Base-by-base conservation (phyloP, 2,888 invertebrate genomes). In the Sepiola atlantica region DNA sequence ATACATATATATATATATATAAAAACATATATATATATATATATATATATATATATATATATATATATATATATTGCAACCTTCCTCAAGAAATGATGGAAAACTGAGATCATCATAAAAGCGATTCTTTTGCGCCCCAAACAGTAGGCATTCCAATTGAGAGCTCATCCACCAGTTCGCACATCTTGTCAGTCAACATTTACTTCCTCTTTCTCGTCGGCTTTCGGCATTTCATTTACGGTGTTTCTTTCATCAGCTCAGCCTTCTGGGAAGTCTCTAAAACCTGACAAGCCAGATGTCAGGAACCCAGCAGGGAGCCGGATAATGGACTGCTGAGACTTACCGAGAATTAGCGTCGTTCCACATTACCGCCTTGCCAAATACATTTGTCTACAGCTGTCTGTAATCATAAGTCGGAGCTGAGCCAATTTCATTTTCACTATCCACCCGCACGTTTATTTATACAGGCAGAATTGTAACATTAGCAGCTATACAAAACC, bases 331-430 rank as follows among this genome's bases (percentile, higher is more conserved):
- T 77, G n/a, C 77, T 77, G 77, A 77, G n/a, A 16, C 77, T 77
- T 16, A 32, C n/a, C 16, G 77, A n/a, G 77, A 32, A 77, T 77
- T 77, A 77, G 77, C 77, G 77, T 77, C 77, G 77, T 77, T 77
- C 77, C 21, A 77, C 16, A 77, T 77, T 77, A n/a, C 16, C n/a
- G 32, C n/a, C n/a, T n/a, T 77, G 77, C 77, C 77, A 77, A 77
- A 77, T 77, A 77, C 77, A 77, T 77, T 77, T 32, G 77, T 77
- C 77, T 77, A 77, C 77, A 77, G n/a, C 77, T 77, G 77, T n/a
- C 32, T 77, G 77, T 77, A 77, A 32, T 32, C 77, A 32, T n/a
- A 77, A n/a, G 16, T 77, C 77, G 32, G 16, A 77, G n/a, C 14
- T n/a, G 32, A 0, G 32, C 32, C 77, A 77, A 77, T 77, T 77